Conservation (phyloP, 2,888 invertebrate genomes). For the Phyto melanocephala region DNA sequence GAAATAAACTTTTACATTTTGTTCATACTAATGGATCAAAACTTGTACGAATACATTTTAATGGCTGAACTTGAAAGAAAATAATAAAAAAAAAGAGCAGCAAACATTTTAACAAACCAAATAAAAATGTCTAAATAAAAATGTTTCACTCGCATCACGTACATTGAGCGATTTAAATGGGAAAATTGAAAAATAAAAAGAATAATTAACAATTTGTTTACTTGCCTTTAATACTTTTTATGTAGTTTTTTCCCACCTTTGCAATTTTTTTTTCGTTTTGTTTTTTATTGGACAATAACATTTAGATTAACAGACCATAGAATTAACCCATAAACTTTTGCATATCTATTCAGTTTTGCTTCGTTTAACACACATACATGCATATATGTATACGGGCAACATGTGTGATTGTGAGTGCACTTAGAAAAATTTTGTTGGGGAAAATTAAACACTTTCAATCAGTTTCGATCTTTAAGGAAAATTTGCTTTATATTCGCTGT, state of each 20-base stretch:
- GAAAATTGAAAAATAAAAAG: background rate
- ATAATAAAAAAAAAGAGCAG: background rate
- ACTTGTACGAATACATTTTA: background rate
- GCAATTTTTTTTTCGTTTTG: background rate
- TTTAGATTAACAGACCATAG: background rate
- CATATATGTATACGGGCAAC: background rate
- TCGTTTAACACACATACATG: no score
- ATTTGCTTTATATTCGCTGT: no score
- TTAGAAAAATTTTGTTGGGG: no score
- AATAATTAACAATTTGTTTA: slow-evolving; percentile 2
- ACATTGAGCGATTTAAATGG: background rate
- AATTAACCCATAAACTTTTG: background rate
- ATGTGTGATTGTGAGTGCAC: background rate
- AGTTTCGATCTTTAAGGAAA: no score
- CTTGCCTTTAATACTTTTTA: background rate
- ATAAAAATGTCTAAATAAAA: background rate
- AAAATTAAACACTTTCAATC: no score
- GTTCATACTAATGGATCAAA: background rate
- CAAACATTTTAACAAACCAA: background rate
- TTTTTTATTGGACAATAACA: background rate
- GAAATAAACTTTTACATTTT: background rate
- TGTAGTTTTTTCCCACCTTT: background rate
- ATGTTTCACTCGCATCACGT: background rate
- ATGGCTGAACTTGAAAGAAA: background rate
- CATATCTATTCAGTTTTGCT: no score